Base-by-base conservation (phyloP, 2,888 invertebrate species). In the Xestia sexstrigata region DNA sequence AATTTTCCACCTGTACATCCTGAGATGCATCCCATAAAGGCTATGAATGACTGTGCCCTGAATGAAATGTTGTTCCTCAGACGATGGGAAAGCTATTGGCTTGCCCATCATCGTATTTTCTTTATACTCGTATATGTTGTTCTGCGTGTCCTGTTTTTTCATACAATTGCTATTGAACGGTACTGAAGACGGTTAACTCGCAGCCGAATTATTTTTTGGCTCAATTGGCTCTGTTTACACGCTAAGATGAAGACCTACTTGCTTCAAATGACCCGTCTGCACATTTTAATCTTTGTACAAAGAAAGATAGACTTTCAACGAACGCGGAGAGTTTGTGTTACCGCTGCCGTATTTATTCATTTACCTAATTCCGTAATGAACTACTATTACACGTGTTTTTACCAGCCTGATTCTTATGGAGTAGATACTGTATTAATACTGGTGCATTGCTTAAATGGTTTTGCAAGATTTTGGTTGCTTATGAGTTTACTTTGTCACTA, bases 291-390 rank as follows among this genome's bases (percentile, higher is more conserved):
- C 88, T 87, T 69, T 85, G 85, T 62, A 17, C 42, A 70, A 79
- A 70, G 76, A 78, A 79, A 79, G 77, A 88, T 84, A 73, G 83
- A 86, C 75, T 88, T 85, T 85, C 88, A 89, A 79, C 86, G 83
- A 71, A 83, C 79, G 49, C 71, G 67, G 70, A 81, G 82, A 89
- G 89, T 87, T 88, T 89, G 83, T 88, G 85, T 88, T 88, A 85
- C 89, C 70, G 75, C 66, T 70, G 68, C 81, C 62, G 76, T 87
- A 84, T 89, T 88, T 86, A 86, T 86, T 81, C 85, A 82, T 89
- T 88, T 85, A 85, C 88, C 87, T 83, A 83, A 85, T 88, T 88
- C 78, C 69, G 87, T 87, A 83, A 85, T 81, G 72, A 88, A 79
- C 79, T 81, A 80, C 73, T 73, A 72, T 70, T 70, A 75, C 85